Evolutionary conservation across 2,888 invertebrate species (phyloP), one percentile per base, ranked within the genome.

Genomic region (Netelia inedita): DNA sequence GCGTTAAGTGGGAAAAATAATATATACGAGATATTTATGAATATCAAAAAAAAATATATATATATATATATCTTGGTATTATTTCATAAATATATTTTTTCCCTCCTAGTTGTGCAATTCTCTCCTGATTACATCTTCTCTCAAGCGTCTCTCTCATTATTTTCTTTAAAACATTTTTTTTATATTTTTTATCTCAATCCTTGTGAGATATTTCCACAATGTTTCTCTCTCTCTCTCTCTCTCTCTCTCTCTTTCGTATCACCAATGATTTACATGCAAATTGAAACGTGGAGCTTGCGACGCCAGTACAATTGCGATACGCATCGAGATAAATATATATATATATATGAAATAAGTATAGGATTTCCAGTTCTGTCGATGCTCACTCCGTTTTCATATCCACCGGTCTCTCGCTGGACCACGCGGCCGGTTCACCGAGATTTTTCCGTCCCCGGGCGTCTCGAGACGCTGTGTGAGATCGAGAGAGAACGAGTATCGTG

Each of bases 261-360:
- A 23, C 53, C 28, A 59, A 69, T 71, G 71, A 75, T 79, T 83
- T 79, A 79, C 79, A 75, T 79, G 79, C 79, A 71, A 83, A 83
- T 83, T 65, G 79, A 79, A 79, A 63, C 28, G 69, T 9, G 21
- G 75, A n/a, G 21, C 46, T 63, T 69, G 65, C 83, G 53, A 75
- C 83, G 65, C 75, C 75, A 75, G 69, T 65, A 71, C 35, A 59
- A 75, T 21, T 46, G 65, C 66, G 69, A 72, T 71, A 83, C 23
- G n/a, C 61, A 71, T 75, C 74, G 79, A 66, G 57, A 71, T 71
- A 57, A 75, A 71, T 57, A 53, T 59, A 66, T 23, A 55, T 16
- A 79, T 61, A 46, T 9, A 68, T 16, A 59, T 57, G 21, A 43
- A 21, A 68, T 59, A 14, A 71, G 57, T 57, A 57, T 78, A 71